Evolutionary conservation across 2,888 invertebrate genomes (phyloP), one percentile per base, ranked within the genome.

Genomic region (Erebia aethiops): DNA sequence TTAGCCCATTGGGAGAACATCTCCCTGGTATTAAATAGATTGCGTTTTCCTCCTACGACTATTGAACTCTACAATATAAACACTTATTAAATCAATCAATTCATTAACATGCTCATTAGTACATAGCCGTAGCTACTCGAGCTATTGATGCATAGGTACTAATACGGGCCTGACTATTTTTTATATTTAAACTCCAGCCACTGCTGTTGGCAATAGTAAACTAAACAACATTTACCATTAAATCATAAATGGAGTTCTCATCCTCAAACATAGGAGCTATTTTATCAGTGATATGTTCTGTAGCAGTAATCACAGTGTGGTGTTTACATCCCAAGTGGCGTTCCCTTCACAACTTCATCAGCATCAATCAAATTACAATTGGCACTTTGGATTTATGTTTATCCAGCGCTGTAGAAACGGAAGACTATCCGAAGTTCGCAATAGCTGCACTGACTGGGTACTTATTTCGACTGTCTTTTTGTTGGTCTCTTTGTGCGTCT

Each of bases 401-500:
- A 21, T 52, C 54, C 4, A 16, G n/a, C 35, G 3, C 35, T 35
- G 35, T 35, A 35, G 35, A 35, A 35, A 35, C 14, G 13, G 16
- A 66, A 2, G 11, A 14, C 8, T 7, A 11, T 13, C 16, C 16
- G 21, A 16, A 67, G 1, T 10, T n/a, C 16, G 11, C 58, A 1
- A 16, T 70, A 18, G 10, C 52, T 5, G 13, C n/a, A 26, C 9
- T 77, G 2, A 73, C 70, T n/a, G 62, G 62, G 0, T 76, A 74
- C 16, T 52, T 75, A 4, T 76, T 75, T 11, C 43, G 72, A 2
- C 52, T 54, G 11, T 43, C 72, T 0, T 21, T 74, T 1, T 71
- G 76, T n/a, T 77, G 77, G 76, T 74, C 78, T 0, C 14, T 75
- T n/a, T 77, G 76, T 41, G 74, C 78, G 5, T 66, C 72, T 0